Evolutionary conservation across 2,113 vertebrate genomes (phyloP).

Genomic region (Mus pahari): DNA sequence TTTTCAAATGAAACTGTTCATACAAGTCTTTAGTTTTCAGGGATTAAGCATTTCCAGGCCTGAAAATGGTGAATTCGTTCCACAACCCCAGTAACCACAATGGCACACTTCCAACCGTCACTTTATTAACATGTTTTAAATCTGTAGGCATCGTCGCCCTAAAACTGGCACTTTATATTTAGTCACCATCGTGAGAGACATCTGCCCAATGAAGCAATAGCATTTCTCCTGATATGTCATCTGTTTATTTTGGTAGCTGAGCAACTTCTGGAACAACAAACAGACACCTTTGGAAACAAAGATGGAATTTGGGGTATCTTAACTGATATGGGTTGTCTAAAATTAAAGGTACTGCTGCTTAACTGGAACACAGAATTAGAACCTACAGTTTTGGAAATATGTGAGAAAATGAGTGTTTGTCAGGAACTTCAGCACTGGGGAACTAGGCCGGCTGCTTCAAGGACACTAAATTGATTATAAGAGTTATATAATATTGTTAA

Average conservation of each 20-base stretch:
- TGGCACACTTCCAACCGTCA: slow-evolving; percentile 37
- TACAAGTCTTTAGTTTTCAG: background rate
- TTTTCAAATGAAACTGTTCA: slow-evolving; percentile 3
- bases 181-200: slow-evolving; percentile 59
- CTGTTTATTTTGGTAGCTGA: slow-evolving; percentile 73
- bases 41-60: slow-evolving; percentile 15
- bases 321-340: slow-evolving; percentile 74
- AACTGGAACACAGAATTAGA: slow-evolving; percentile 77
- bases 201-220: slow-evolving; percentile 64
- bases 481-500: slow-evolving; percentile 79
- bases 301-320: slow-evolving; percentile 62
- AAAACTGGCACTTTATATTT: slow-evolving; percentile 72
- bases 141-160: slow-evolving; percentile 63
- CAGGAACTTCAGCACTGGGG: slow-evolving; percentile 74
- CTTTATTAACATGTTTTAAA: slow-evolving; percentile 60
- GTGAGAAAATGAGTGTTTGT: slow-evolving; percentile 77
- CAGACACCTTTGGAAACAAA: slow-evolving; percentile 71
- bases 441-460: slow-evolving; percentile 66
- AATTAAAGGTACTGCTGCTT: slow-evolving; percentile 79
- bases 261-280: slow-evolving; percentile 78
- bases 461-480: slow-evolving; percentile 79
- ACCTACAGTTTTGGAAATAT: slow-evolving; percentile 74
- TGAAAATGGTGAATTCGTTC: background rate
- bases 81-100: slow-evolving; percentile 44
- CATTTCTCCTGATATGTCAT: slow-evolving; percentile 57